A percentile compares a stretch with the other conserved stretches of the same genome.
These are phyloP conservation scores for Enteromius afrohamiltoni DNA, from an alignment of 2,797 vertebrate species.

Conservation along the genomic window DNA sequence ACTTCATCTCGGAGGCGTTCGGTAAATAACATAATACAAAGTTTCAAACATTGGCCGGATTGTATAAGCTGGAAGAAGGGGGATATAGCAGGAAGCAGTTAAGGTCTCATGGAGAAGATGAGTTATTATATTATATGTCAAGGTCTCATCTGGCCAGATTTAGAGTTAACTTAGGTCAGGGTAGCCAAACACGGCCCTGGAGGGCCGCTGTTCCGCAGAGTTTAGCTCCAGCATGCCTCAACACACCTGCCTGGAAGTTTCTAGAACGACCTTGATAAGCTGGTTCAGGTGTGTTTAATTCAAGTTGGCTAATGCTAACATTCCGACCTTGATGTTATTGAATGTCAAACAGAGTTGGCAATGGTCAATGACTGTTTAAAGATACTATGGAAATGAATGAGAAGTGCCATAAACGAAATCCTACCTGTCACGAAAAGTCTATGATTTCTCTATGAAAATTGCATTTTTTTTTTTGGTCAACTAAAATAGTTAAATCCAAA, in stretches of 20 bases:
- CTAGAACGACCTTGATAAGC: background rate
- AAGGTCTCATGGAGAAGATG: background rate
- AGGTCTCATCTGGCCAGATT: background rate
- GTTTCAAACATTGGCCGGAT: background rate
- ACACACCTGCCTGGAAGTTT: background rate
- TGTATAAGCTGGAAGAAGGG: background rate
- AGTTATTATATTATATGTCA: no score
- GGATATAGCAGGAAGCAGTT: background rate
- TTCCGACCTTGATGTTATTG: background rate
- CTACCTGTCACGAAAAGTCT: background rate
- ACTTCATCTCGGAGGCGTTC: background rate
- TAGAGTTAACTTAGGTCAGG: background rate
- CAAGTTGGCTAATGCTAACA: background rate
- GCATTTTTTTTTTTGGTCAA: no score
- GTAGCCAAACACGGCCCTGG: background rate
- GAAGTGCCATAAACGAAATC: background rate
- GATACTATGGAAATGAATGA: background rate
- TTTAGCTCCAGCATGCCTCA: background rate
- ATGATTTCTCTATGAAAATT: no score
- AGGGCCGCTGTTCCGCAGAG: background rate
- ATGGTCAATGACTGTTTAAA: background rate
- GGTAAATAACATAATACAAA: background rate
- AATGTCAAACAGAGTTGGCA: background rate
- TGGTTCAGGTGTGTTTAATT: background rate
- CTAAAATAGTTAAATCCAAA: no score